phyloP scores from a whole-genome alignment of 2,113 vertebrate genomes.

The Corvus hawaiiensis region DNA sequence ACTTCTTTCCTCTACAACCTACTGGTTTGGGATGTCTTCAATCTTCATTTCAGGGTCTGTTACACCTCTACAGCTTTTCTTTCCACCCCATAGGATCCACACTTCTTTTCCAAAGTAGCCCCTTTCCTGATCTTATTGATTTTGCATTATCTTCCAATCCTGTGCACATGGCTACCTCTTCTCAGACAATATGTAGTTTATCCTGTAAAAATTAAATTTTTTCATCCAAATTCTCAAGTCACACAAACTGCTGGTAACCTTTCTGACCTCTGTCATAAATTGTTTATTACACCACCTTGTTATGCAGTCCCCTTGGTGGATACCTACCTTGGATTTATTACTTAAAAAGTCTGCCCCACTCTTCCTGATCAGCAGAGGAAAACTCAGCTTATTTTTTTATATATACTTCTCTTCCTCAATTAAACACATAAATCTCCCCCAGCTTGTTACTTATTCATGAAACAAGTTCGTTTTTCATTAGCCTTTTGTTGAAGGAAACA shows the following conservation, averaged over 20 bases:
- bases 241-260: slow-evolving; percentile 41
- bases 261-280: slow-evolving; percentile 64
- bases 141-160: not conserved
- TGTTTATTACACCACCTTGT: slow-evolving; percentile 61
- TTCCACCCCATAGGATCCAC: not conserved
- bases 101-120: not conserved
- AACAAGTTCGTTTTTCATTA: not conserved
- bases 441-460: not conserved
- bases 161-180: not conserved
- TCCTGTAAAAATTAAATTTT: slow-evolving; percentile 39
- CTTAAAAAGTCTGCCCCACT: not conserved
- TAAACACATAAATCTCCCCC: not conserved
- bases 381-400: slow-evolving; percentile 47
- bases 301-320: slow-evolving; percentile 26
- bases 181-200: not conserved
- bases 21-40: not conserved
- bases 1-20: not conserved
- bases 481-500: not conserved
- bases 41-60: not conserved
- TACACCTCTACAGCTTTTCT: not conserved
- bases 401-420: slow-evolving; percentile 21
- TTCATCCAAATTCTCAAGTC: slow-evolving; percentile 42
- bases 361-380: slow-evolving; percentile 13
- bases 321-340: slow-evolving; percentile 51
- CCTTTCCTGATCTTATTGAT: not conserved